Evolutionary conservation across 2,797 vertebrate species (phyloP), one percentile per base, ranked within the genome.

Genomic region (Sparus aurata): DNA sequence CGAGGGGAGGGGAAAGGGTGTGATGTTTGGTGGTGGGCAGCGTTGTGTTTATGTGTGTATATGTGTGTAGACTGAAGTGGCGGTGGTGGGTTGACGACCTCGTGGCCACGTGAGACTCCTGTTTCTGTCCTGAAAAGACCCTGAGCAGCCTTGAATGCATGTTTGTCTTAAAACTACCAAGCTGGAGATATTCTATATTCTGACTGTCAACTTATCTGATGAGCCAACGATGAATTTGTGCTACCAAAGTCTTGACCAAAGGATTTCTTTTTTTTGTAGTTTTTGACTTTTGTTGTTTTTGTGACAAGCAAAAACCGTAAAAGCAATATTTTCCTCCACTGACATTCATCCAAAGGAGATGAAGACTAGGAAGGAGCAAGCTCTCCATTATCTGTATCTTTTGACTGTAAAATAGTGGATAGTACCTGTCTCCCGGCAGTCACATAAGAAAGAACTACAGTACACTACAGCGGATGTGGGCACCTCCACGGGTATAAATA

Each of bases 1-100:
- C 9, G 18, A 77, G 60, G 68, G 82, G 82, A 80, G 75, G 71
- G 80, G 71, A 70, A 25, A 85, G 86, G 82, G 89, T 92, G 91
- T 89, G 90, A 92, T 90, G 83, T 91, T 91, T 87, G 84, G 89
- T 84, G 90, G 77, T 80, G 91, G 87, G 72, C 86, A 87, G 80
- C 66, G 77, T 87, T 79, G 80, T 90, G 84, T 88, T 78, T 86
- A 58, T 78, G 77, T 73, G 76, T 69, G 75, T 76, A 57, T 72
- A 69, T 86, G 76, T 80, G 85, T 86, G 89, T 68, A 30, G 72
- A 76, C 10, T 74, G 79, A 43, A 71, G 79, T 72, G 61, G 74
- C 12, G 66, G 64, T 65, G 71, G 70, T 80, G 77, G 74, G 89
- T 47, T 86, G 87, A 83, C 85, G 85, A 88, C 83, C 91, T 87